Conservation (phyloP, 2,888 invertebrate species). For the Thumatha senex region DNA sequence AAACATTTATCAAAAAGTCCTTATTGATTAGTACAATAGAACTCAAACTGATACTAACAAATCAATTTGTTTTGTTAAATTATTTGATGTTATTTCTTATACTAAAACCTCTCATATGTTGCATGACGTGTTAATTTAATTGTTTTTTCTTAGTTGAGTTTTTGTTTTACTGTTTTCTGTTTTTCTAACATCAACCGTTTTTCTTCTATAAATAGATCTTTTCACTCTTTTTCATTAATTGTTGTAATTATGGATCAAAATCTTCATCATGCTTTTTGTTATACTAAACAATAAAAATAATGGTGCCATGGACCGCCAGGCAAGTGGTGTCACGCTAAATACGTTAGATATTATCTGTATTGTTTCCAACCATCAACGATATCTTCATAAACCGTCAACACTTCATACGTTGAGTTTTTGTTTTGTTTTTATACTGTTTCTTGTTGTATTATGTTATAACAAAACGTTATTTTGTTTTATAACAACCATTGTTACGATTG, state of each 20-base stretch:
- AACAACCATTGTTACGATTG: neutral
- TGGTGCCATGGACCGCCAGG: too few species aligned
- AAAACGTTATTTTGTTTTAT: neutral
- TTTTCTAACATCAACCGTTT: neutral
- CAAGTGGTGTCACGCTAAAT: too few species aligned
- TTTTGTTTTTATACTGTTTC: neutral
- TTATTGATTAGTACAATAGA: too few species aligned
- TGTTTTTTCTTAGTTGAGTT: conserved; percentile 11
- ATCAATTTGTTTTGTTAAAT: neutral
- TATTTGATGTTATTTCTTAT: neutral
- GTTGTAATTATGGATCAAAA: too few species aligned
- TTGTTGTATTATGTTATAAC: neutral
- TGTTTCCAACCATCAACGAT: neutral
- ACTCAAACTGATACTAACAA: too few species aligned
- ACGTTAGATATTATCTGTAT: neutral
- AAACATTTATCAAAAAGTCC: too few species aligned
- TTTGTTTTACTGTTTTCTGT: conserved; percentile 1
- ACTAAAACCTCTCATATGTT: too few species aligned
- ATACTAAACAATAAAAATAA: too few species aligned
- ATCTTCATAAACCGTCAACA: neutral
- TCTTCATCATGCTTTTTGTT: too few species aligned
- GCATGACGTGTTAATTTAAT: conserved; percentile 2
- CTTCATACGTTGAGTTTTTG: conserved; percentile 8
- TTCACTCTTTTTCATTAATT: too few species aligned
- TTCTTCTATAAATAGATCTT: too few species aligned